Evolutionary conservation across 1,140 invertebrate genomes (phyloP).

Genomic region (Magallana gigas): DNA sequence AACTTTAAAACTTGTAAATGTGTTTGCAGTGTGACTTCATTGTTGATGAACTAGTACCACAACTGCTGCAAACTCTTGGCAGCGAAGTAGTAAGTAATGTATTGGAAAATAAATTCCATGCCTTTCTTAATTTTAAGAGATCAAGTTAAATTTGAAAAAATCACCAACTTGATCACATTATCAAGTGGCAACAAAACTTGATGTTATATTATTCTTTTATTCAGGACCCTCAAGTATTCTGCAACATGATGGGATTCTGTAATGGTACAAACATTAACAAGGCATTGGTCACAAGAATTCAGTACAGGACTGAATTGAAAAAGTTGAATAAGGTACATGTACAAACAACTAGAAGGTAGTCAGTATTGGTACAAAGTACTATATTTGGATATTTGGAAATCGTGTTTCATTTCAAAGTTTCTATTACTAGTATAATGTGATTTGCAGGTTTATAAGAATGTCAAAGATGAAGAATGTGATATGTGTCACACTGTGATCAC

Average conservation of each 20-base stretch:
- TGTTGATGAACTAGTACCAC: constrained; percentile 11
- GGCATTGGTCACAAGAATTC: constrained; percentile 6
- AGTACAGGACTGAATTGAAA: not conserved
- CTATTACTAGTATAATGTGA: not conserved
- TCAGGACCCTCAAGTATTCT: constrained; percentile 17
- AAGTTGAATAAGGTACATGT: constrained; percentile 22
- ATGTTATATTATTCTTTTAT: not conserved
- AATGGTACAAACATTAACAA: constrained; percentile 6
- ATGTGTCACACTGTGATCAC: not conserved
- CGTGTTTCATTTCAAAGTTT: too few relatives aligned
- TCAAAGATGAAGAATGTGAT: constrained; percentile 4
- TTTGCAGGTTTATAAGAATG: not conserved
- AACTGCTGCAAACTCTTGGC: not conserved
- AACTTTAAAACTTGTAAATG: too few relatives aligned
- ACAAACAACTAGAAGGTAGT: not conserved
- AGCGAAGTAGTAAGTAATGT: constrained; percentile 1
- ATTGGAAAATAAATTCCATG: not conserved
- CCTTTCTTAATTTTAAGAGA: not conserved
- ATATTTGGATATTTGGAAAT: too few relatives aligned
- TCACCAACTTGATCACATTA: not conserved
- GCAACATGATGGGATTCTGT: constrained; percentile 18
- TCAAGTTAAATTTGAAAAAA: not conserved
- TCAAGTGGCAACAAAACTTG: not conserved
- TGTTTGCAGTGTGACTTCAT: constrained; percentile 38
- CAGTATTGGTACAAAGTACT: too few relatives aligned